Conservation (phyloP, 2,888 invertebrate genomes). For the Biston betularia region DNA sequence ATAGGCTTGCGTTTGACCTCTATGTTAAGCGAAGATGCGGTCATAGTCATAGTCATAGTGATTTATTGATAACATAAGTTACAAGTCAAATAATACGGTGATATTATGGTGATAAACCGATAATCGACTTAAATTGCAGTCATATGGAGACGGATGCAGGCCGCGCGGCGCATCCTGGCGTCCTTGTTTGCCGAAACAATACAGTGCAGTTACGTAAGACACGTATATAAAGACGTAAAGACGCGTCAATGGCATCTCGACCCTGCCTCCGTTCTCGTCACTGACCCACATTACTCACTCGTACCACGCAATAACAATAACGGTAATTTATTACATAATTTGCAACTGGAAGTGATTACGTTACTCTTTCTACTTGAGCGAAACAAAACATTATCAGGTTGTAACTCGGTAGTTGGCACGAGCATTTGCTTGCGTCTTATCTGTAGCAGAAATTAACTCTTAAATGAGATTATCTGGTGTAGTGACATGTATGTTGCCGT, state of each 20-base stretch:
- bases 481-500: background rate
- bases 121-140: constrained; percentile 28
- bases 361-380: constrained; percentile 52
- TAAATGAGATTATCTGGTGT: background rate
- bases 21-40: too few relatives aligned
- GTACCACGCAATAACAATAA: constrained; percentile 75
- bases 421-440: too few relatives aligned
- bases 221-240: constrained; percentile 56
- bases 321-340: constrained; percentile 73
- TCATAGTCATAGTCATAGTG: too few relatives aligned
- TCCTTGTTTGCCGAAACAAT: constrained; percentile 75
- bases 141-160: constrained; percentile 33
- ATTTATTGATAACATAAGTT: too few relatives aligned
- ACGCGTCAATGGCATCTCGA: constrained; percentile 83
- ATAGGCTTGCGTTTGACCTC: too few relatives aligned
- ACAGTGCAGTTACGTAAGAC: constrained; percentile 68
- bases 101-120: constrained; percentile 22
- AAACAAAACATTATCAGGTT: constrained; percentile 42
- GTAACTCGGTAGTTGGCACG: constrained; percentile 10
- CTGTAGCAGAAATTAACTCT: background rate
- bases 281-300: constrained; percentile 82
- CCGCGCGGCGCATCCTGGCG: constrained; percentile 58
- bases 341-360: constrained; percentile 62
- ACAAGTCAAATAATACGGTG: too few relatives aligned
- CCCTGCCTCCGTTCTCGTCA: constrained; percentile 82